These are phyloP conservation scores for Agrochola macilenta DNA, from an alignment of 2,888 invertebrate genomes.

Conservation along the genomic window DNA sequence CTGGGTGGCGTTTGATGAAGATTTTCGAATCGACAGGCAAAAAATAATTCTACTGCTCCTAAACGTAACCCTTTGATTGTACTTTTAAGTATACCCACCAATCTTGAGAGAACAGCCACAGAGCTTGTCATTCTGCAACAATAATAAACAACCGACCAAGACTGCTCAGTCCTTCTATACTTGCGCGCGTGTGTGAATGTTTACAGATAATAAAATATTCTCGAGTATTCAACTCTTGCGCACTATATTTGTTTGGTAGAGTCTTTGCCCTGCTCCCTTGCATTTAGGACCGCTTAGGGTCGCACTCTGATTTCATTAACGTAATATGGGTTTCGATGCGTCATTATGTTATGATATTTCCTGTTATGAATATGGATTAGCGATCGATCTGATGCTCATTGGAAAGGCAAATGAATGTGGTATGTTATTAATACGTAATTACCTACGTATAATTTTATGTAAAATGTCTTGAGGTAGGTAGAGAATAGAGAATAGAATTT, in stretches of 20 bases:
- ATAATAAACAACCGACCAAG: conserved; percentile 66
- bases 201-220: conserved; percentile 87
- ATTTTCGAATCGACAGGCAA: too few species aligned
- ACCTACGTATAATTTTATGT: conserved; percentile 24
- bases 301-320: conserved; percentile 64
- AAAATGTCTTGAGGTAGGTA: conserved; percentile 36
- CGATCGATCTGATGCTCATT: conserved; percentile 34
- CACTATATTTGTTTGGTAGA: conserved; percentile 83
- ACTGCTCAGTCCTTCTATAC: conserved; percentile 55
- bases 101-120: background rate
- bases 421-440: conserved; percentile 32
- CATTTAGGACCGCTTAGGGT: conserved; percentile 68
- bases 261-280: conserved; percentile 76
- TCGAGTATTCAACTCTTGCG: conserved; percentile 87
- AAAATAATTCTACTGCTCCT: background rate
- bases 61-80: background rate
- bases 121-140: conserved; percentile 1
- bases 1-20: background rate
- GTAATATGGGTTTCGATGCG: conserved; percentile 45
- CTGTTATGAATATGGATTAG: conserved; percentile 52
- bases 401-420: conserved; percentile 27
- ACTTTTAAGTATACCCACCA: background rate
- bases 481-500: background rate
- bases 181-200: conserved; percentile 74
- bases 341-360: conserved; percentile 52